Conservation (phyloP, 2,888 invertebrate species). For the Acrobasis repandana region DNA sequence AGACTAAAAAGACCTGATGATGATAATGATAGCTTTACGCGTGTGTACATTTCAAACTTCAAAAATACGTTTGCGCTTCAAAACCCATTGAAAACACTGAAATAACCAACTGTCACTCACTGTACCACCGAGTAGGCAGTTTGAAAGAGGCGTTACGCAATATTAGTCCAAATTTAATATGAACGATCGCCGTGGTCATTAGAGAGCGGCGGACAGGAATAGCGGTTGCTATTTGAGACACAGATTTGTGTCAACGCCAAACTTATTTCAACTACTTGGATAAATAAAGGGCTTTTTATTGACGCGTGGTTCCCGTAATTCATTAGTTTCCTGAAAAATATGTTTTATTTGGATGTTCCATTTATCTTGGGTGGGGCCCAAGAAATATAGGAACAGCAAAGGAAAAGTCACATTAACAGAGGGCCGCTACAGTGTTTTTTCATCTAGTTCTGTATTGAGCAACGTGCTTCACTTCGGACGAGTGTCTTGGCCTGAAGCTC, state of each 20-base stretch:
- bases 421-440: too few relatives aligned
- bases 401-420: too few relatives aligned
- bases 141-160: conserved; percentile 50
- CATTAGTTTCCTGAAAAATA: conserved; percentile 10
- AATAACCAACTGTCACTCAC: conserved; percentile 21
- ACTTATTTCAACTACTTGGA: conserved; percentile 60
- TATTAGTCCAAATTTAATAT: conserved; percentile 59
- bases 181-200: conserved; percentile 66
- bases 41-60: too few relatives aligned
- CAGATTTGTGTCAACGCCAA: conserved; percentile 75
- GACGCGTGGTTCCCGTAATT: conserved; percentile 5
- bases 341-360: background rate
- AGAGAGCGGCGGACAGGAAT: conserved; percentile 67
- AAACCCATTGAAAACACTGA: background rate
- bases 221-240: conserved; percentile 64
- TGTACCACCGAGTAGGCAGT: conserved; percentile 16
- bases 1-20: too few relatives aligned
- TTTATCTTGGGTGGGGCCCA: too few relatives aligned
- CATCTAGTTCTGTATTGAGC: too few relatives aligned
- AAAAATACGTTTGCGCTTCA: too few relatives aligned
- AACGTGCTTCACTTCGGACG: too few relatives aligned
- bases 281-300: conserved; percentile 42
- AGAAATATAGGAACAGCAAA: too few relatives aligned
- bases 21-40: too few relatives aligned
- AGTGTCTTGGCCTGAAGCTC: too few relatives aligned